Base-by-base conservation (phyloP, 2,113 vertebrate genomes). In the Thalassarche chlororhynchos region DNA sequence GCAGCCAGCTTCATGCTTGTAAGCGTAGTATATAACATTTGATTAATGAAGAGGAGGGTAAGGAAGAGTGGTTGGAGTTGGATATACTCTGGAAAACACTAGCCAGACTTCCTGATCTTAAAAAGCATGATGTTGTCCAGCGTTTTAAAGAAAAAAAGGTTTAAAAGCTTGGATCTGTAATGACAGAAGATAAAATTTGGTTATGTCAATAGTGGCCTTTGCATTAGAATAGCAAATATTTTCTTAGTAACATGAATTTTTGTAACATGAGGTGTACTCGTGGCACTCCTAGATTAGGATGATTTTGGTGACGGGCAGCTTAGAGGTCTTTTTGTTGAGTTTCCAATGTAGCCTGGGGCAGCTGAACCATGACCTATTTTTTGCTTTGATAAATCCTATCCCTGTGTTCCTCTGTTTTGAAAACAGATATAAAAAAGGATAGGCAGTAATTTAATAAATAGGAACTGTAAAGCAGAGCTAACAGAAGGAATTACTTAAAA, bases 401-500 rank as follows among this genome's bases (percentile, higher is more conserved):
- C 38, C 19, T 61, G 13, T 42, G 65, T 52, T 77, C 70, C 20
- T 74, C 77, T 89, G 32, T 82, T 95, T 93, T 95, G 86, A 94
- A 94, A 91, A 65, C 17, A 76, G 80, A 57, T 79, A 52, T 55
- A 68, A 79, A 94, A 94, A 72, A 29, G 52, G 29, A 88, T 69
- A 92, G 69, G 54, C 57, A 54, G 79, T 77, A 92, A 95, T 96
- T 96, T 94, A 87, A 89, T 71, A 90, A 94, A 87, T 29, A 76
- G 38, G 16, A 71, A 82, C 54, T n/a, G 24, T 75, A 90, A 92
- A 90, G 21, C 54, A 85, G 82, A 85, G 57, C 46, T 85, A 94
- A 25, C 38, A 78, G 68, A 62, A 77, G 20, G 62, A 78, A 68
- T 82, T n/a, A 57, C 49, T 90, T 93, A 44, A 74, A 93, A 97